phyloP scores from a whole-genome alignment of 2,113 vertebrate genomes.

The Microtus richardsoni region DNA sequence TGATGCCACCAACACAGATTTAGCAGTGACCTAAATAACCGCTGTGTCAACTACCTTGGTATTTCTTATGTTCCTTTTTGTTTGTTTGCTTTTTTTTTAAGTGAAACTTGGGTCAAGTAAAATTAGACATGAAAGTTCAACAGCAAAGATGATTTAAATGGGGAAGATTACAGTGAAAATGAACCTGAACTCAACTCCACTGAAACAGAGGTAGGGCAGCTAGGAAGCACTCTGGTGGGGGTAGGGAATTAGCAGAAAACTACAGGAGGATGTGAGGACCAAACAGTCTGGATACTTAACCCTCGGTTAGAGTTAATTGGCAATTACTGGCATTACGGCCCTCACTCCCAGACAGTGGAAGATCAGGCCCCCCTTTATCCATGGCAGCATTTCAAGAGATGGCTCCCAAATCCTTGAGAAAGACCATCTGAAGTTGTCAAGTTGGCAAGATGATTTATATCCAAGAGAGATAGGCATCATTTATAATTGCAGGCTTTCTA shows the following conservation, averaged over 20 bases:
- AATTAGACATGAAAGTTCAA: constrained; percentile 7
- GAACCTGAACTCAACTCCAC: neutral
- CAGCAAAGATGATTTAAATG: neutral
- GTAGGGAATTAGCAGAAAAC: neutral
- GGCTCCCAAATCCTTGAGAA: neutral
- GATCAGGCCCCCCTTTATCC: neutral
- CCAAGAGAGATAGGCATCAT: neutral
- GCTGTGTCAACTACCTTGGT: neutral
- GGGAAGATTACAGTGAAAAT: neutral
- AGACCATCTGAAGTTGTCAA: neutral
- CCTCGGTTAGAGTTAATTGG: neutral
- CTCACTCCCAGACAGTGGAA: neutral
- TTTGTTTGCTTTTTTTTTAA: neutral
- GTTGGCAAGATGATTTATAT: neutral
- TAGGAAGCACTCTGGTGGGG: neutral
- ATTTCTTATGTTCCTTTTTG: neutral
- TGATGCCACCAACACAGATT: neutral
- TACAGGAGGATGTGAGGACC: neutral
- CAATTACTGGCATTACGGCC: neutral
- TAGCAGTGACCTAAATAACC: constrained; percentile 3
- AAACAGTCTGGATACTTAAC: neutral
- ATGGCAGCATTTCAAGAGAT: neutral
- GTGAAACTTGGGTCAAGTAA: neutral
- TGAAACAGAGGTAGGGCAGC: neutral
- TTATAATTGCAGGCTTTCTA: neutral